phyloP scores from a whole-genome alignment of 2,797 vertebrate species.

The Chaenodraco wilsoni region DNA sequence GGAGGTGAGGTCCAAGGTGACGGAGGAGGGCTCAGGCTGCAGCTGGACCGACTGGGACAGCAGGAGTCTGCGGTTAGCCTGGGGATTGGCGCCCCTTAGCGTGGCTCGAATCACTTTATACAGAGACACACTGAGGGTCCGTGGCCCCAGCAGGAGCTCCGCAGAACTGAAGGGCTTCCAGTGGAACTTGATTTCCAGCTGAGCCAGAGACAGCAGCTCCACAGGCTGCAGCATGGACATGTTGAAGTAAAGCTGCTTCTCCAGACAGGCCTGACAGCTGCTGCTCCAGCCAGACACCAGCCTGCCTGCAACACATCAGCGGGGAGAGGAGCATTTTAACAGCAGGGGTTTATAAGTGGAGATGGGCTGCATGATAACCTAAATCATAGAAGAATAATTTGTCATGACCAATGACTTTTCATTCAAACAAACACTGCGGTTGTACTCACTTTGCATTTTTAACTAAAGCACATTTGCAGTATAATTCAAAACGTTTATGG shows the following conservation, averaged over 20 bases:
- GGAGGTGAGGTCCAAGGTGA: slow-evolving; percentile 85
- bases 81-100: slow-evolving; percentile 69
- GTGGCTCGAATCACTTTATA: slow-evolving; percentile 70
- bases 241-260: slow-evolving; percentile 91
- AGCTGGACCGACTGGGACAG: slow-evolving; percentile 81
- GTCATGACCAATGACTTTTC: slow-evolving; percentile 13
- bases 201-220: slow-evolving; percentile 88
- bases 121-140: slow-evolving; percentile 82
- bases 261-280: slow-evolving; percentile 76
- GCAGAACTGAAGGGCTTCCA: slow-evolving; percentile 61
- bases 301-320: slow-evolving; percentile 73
- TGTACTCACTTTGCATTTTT: not conserved
- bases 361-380: not conserved
- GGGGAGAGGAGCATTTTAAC: not conserved
- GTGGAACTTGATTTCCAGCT: slow-evolving; percentile 87
- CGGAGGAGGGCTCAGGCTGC: slow-evolving; percentile 68
- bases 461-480: not conserved
- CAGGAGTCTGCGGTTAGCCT: slow-evolving; percentile 75
- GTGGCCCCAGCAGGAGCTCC: slow-evolving; percentile 39
- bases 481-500: not conserved
- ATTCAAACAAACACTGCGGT: not conserved
- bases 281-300: slow-evolving; percentile 68
- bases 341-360: not conserved
- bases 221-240: slow-evolving; percentile 87
- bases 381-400: not conserved